Conservation (phyloP, 2,113 vertebrate species). For the Dissostichus mawsoni region DNA sequence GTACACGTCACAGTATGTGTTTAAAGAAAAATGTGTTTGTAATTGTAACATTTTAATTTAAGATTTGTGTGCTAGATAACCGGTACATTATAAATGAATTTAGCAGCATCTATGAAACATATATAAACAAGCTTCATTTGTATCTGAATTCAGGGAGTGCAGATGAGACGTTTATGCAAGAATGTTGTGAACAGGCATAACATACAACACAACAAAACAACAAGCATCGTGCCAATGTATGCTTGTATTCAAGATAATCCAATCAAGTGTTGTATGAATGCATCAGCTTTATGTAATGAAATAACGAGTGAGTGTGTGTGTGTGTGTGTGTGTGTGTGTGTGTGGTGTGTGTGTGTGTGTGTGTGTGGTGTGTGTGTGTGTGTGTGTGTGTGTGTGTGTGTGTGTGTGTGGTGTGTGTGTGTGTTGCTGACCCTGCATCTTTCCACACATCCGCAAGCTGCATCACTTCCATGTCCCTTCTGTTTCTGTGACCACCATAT, state of each 20-base stretch:
- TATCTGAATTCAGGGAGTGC: neutral
- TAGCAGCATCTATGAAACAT: neutral
- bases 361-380: too few relatives aligned
- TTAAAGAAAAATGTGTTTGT: too few relatives aligned
- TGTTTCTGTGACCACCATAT: constrained; percentile 49
- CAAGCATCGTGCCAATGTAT: constrained; percentile 1
- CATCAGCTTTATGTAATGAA: neutral
- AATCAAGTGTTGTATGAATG: constrained; percentile 2
- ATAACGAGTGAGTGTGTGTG: neutral
- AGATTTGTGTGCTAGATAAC: neutral
- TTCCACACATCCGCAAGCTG: constrained; percentile 25
- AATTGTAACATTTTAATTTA: neutral
- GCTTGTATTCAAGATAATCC: neutral
- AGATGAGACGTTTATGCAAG: neutral
- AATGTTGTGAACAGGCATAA: neutral
- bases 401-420: neutral
- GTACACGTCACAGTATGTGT: too few relatives aligned
- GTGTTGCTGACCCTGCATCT: constrained; percentile 40
- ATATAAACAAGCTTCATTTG: neutral
- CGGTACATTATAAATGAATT: neutral
- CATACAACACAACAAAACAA: neutral
- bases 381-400: neutral
- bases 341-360: too few relatives aligned
- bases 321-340: neutral
- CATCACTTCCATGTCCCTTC: constrained; percentile 18